Base-by-base conservation (phyloP, 2,113 vertebrate species). In the Daboia siamensis region DNA sequence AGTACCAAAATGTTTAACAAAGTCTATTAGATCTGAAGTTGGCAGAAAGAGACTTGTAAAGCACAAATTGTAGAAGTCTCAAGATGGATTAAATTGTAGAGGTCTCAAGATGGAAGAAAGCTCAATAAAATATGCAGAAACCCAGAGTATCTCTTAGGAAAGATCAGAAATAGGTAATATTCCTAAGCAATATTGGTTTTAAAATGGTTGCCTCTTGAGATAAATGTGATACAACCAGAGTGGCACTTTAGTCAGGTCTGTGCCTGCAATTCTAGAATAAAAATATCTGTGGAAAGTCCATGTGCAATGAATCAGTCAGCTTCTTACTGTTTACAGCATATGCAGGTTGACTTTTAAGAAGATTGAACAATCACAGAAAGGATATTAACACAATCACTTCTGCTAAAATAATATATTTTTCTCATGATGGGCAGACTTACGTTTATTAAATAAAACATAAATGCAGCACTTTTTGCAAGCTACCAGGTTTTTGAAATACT, bases 151-250 rank as follows among this genome's bases (percentile, higher is more conserved):
- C 51, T 74, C 87, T 20, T 44, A 90, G 59, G 90, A 51, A 8
- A 39, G 15, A 85, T 54, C 21, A 85, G 61, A 89, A 89, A 92
- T 84, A 33, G n/a, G 12, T 74, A 33, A 59, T 52, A 89, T 90
- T 90, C 59, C 46, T 86, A 56, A 90, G 12, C 74, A 23, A 90
- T 59, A 92, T 84, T 61, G n/a, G 55, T 92, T 90, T 92, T 86
- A 86, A 92, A 23, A 90, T 39, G 92, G 29, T n/a, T 92, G 54
- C 21, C 33, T 90, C 21, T 86, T 61, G n/a, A 90, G 92, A 86
- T 86, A 85, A 90, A 44, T 44, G 92, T 48, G 85, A 85, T 15
- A 26, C 26, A 44, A 89, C 24, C 51, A n/a, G 23, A 88, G 23
- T 51, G 12, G 21, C 48, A 88, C 51, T 89, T 91, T 44, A 52